These are phyloP conservation scores for Epinephelus moara DNA, from an alignment of 2,113 vertebrate genomes.

Conservation along the genomic window DNA sequence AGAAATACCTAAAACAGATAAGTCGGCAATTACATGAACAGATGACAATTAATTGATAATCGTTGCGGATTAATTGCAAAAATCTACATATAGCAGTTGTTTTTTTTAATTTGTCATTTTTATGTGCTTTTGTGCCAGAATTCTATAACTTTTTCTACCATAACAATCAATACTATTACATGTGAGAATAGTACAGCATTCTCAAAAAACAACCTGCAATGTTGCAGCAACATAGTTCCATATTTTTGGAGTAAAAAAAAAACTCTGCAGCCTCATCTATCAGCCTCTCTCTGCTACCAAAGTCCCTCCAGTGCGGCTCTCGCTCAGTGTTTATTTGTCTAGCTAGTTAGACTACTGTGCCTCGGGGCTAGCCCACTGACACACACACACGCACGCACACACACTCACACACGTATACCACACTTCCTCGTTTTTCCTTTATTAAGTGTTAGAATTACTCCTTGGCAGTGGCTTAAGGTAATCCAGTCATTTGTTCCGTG, in stretches of 20 bases:
- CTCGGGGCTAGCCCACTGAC: slow-evolving; percentile 60
- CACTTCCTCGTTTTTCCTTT: slow-evolving; percentile 75
- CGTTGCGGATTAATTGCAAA: neutral
- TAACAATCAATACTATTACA: neutral
- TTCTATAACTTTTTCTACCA: neutral
- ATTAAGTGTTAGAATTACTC: slow-evolving; percentile 88
- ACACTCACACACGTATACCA: slow-evolving; percentile 2
- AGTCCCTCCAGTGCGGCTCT: slow-evolving; percentile 62
- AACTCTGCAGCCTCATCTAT: slow-evolving; percentile 48
- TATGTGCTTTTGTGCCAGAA: neutral
- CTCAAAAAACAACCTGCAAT: neutral
- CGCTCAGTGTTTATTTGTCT: slow-evolving; percentile 78
- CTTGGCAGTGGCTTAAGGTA: slow-evolving; percentile 84
- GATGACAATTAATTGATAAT: too few species aligned
- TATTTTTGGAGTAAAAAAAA: slow-evolving; percentile 8
- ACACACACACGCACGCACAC: slow-evolving; percentile 42
- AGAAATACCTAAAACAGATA: too few species aligned
- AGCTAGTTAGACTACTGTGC: slow-evolving; percentile 80
- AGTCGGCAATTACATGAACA: too few species aligned
- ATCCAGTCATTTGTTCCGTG: slow-evolving; percentile 85
- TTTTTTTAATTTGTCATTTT: neutral
- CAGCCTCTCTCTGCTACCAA: slow-evolving; percentile 51
- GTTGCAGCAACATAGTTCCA: neutral
- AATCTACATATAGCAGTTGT: too few species aligned
- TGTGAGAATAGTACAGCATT: neutral